Evolutionary conservation across 2,888 invertebrate species (phyloP), one percentile per base, ranked within the genome.

Genomic region (Panzeria rudis): DNA sequence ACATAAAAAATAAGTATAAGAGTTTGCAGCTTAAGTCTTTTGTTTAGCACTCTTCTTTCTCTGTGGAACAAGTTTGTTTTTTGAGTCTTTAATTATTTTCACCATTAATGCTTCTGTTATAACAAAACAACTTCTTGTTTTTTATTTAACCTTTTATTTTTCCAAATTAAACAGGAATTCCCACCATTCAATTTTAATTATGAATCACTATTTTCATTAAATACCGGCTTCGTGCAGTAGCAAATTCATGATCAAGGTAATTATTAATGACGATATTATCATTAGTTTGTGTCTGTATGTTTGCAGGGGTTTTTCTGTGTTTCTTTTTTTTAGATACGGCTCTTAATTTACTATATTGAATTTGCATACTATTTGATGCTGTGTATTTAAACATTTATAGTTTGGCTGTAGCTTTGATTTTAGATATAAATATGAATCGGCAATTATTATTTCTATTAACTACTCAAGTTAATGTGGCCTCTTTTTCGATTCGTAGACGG

Each of bases 21-120:
- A 9, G 73, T 79, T 76, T 79, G 72, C 64, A 38, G 44, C 77
- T 79, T 79, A 82, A 86, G 71, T 86, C 78, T 79, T 78, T 83
- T 32, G 69, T 73, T 69, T 38, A 9, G 23, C 15, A 3, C 1
- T 35, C n/a, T 23, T 23, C 44, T 17, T 15, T 25, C 29, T 35
- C 66, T 56, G 9, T 6, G 3, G 61, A 56, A 62, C 61, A 56
- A 54, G 68, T 47, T 73, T 72, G 23, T 41, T 41, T 64, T 17
- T 41, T 66, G 59, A 62, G 66, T 25, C 23, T 56, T 56, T 47
- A 8, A 17, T 47, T 3, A 4, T 35, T 25, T 8, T 2, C 35
- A 50, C 62, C 5, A n/a, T 5, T 61, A 5, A 38, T 64, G 54
- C 38, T 17, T 61, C 20, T 64, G 41, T 62, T 6, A 29, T 23